Percentiles rank a stretch among this genome's conserved stretches.
Evolutionary conservation across 2,797 vertebrate genomes (phyloP).

Genomic region (Anabas testudineus): DNA sequence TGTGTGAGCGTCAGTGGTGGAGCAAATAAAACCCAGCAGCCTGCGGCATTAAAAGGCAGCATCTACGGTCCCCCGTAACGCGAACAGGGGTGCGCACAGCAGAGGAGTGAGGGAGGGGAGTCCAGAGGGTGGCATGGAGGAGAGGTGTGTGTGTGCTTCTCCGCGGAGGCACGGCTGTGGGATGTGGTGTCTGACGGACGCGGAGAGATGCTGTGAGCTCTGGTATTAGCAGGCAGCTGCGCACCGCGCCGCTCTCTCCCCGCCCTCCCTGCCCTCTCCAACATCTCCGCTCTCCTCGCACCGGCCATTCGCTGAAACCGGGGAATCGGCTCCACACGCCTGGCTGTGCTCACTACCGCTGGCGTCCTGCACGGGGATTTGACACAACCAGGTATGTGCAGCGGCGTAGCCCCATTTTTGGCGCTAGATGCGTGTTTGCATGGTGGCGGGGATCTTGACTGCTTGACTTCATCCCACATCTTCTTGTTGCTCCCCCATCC

Average conservation of each 20-base stretch:
- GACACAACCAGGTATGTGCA: constrained; percentile 79
- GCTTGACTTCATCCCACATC: constrained; percentile 66
- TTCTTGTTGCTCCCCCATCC: constrained; percentile 78
- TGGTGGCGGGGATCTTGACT: constrained; percentile 48
- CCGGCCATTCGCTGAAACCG: constrained; percentile 68
- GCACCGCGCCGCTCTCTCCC: constrained; percentile 70
- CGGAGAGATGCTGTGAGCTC: constrained; percentile 80
- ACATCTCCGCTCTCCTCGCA: constrained; percentile 54
- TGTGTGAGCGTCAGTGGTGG: constrained; percentile 16
- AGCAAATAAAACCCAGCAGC: constrained; percentile 39
- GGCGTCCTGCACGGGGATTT: constrained; percentile 58
- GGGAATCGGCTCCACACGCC: constrained; percentile 67
- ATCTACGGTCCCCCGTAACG: constrained; percentile 8
- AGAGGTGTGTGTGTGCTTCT: constrained; percentile 54
- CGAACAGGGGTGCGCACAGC: constrained; percentile 19
- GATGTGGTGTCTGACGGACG: constrained; percentile 82
- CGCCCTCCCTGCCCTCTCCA: constrained; percentile 49
- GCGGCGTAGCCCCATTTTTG: constrained; percentile 34
- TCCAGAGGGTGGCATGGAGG: constrained; percentile 68
- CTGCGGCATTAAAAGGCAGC: constrained; percentile 30
- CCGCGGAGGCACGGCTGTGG: constrained; percentile 74
- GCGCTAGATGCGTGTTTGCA: constrained; percentile 58
- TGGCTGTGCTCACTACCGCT: constrained; percentile 51
- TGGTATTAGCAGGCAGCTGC: constrained; percentile 86
- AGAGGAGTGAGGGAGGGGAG: constrained; percentile 14